phyloP scores from a whole-genome alignment of 2,113 vertebrate genomes.

The Mobula birostris region DNA sequence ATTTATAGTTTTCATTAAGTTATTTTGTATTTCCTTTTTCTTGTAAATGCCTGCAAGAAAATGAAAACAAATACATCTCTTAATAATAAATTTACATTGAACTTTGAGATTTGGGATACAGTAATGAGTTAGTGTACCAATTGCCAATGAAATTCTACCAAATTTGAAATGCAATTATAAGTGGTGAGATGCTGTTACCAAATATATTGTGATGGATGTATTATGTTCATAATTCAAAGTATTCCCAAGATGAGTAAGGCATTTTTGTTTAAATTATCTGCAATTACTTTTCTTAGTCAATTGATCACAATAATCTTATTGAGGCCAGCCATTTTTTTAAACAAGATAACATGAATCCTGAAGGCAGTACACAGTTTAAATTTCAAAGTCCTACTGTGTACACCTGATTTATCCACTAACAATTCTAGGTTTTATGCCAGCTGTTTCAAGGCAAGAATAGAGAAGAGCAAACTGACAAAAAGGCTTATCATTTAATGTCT shows the following conservation, averaged over 20 bases:
- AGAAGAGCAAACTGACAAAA: not conserved
- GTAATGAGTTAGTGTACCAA: not conserved
- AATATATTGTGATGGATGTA: too few relatives aligned
- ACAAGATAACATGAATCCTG: not conserved
- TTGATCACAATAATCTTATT: not conserved
- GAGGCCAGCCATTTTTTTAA: not conserved
- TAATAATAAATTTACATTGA: too few relatives aligned
- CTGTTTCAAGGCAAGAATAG: not conserved
- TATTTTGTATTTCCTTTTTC: too few relatives aligned
- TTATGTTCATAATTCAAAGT: too few relatives aligned
- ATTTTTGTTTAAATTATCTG: not conserved
- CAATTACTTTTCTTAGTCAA: not conserved
- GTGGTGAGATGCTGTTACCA: too few relatives aligned
- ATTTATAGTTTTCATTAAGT: too few relatives aligned
- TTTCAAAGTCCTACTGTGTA: not conserved
- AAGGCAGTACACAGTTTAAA: not conserved
- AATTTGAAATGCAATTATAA: too few relatives aligned
- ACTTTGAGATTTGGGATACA: not conserved
- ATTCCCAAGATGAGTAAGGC: not conserved
- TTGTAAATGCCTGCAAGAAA: too few relatives aligned
- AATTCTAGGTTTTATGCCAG: not conserved
- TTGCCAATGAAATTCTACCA: too few relatives aligned
- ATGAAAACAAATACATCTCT: too few relatives aligned
- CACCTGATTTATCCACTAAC: not conserved
- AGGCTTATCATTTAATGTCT: not conserved